phyloP scores from a whole-genome alignment of 2,113 vertebrate genomes.

The Piprites chloris region DNA sequence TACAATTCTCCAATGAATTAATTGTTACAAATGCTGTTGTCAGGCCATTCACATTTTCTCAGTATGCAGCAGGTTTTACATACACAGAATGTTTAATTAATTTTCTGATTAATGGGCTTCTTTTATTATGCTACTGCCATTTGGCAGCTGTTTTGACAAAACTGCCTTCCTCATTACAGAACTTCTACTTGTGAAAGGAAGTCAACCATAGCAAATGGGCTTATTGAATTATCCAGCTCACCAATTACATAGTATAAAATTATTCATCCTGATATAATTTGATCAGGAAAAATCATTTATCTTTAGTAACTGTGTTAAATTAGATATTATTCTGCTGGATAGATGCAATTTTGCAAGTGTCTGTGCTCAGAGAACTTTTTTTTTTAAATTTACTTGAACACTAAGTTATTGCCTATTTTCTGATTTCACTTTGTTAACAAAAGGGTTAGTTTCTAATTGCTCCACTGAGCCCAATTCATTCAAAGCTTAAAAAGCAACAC shows the following conservation, averaged over 20 bases:
- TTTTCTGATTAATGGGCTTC: conserved; percentile 72
- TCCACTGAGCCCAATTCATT: conserved; percentile 62
- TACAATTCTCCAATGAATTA: conserved; percentile 33
- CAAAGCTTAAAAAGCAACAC: conserved; percentile 43
- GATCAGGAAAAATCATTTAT: conserved; percentile 79
- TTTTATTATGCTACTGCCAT: conserved; percentile 64
- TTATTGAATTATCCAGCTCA: conserved; percentile 81
- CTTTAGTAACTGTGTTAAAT: conserved; percentile 77
- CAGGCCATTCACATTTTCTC: conserved; percentile 59
- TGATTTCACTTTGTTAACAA: conserved; percentile 52
- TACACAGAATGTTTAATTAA: conserved; percentile 72
- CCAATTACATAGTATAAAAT: conserved; percentile 80
- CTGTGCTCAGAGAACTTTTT: conserved; percentile 65
- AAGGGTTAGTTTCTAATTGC: conserved; percentile 69
- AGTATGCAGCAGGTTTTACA: conserved; percentile 55
- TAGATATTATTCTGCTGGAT: conserved; percentile 71
- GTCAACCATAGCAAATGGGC: conserved; percentile 73
- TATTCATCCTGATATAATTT: conserved; percentile 81
- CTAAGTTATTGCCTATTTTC: conserved; percentile 68
- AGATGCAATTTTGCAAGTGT: conserved; percentile 66
- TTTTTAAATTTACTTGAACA: conserved; percentile 57
- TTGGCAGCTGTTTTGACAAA: conserved; percentile 80
- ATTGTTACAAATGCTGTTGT: conserved; percentile 50
- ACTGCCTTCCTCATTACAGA: conserved; percentile 71
- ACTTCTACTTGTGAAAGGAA: conserved; percentile 75